Percentiles rank a stretch among this genome's conserved stretches.
phyloP scores from a whole-genome alignment of 2,888 invertebrate species.

The Ligdia adustata region DNA sequence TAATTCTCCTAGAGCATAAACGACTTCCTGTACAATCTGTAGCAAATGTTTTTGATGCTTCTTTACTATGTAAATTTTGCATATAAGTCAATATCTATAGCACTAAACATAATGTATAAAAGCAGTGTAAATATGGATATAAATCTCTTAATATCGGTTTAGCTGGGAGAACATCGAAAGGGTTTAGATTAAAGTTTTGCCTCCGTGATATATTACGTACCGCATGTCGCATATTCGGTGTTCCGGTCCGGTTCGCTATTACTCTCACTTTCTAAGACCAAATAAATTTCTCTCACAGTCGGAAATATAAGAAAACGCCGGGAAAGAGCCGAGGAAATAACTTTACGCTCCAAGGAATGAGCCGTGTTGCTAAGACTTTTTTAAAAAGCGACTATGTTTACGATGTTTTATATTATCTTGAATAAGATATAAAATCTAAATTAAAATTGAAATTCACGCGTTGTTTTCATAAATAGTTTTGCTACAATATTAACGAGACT shows the following conservation, averaged over 20 bases:
- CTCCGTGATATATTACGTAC: constrained; percentile 62
- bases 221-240: constrained; percentile 58
- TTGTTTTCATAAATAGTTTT: too few species aligned
- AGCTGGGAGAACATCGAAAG: constrained; percentile 37
- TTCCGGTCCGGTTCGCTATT: constrained; percentile 57
- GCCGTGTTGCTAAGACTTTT: constrained; percentile 33
- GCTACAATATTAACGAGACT: too few species aligned
- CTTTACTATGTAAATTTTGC: too few species aligned
- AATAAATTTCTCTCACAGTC: constrained; percentile 59
- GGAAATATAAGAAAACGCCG: constrained; percentile 62
- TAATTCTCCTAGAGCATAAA: too few species aligned
- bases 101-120: too few species aligned
- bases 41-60: too few species aligned
- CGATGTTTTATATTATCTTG: constrained; percentile 24
- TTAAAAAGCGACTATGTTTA: constrained; percentile 31
- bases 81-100: too few species aligned
- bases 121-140: constrained; percentile 3
- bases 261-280: constrained; percentile 58
- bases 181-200: constrained; percentile 57
- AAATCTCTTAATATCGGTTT: constrained; percentile 17
- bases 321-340: constrained; percentile 48
- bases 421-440: constrained; percentile 11
- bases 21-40: too few species aligned
- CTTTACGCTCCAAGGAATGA: constrained; percentile 38
- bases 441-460: too few species aligned